Percentiles rank a stretch among this genome's conserved stretches.
phyloP scores from a whole-genome alignment of 2,888 invertebrate species.

The Xylota sylvarum region DNA sequence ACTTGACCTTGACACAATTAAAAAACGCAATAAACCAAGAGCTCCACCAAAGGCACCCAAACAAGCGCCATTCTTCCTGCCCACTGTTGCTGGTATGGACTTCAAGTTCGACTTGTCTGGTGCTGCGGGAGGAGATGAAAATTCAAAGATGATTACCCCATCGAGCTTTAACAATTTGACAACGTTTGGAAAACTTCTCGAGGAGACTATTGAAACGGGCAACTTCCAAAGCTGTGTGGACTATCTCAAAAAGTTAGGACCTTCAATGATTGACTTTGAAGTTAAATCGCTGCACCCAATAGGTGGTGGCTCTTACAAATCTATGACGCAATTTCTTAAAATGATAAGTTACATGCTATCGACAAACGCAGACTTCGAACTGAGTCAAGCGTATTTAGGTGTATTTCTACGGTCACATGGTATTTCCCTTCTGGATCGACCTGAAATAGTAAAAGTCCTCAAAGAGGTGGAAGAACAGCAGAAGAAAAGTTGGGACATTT shows the following conservation, averaged over 20 bases:
- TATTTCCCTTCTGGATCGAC: conserved; percentile 86
- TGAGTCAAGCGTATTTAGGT: conserved; percentile 95
- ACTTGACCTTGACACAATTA: conserved; percentile 93
- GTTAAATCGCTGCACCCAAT: conserved; percentile 92
- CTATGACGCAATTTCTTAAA: conserved; percentile 92
- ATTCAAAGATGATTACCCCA: conserved; percentile 86
- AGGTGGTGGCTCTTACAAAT: conserved; percentile 88
- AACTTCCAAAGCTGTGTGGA: conserved; percentile 87
- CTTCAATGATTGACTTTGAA: conserved; percentile 95
- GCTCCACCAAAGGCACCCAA: conserved; percentile 92
- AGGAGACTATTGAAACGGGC: conserved; percentile 82
- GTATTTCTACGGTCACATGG: conserved; percentile 94
- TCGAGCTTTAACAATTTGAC: conserved; percentile 89
- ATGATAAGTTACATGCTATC: conserved; percentile 90
- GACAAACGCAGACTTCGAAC: conserved; percentile 93
- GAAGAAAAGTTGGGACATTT: conserved; percentile 87
- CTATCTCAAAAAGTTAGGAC: conserved; percentile 87
- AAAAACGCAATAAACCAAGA: conserved; percentile 95
- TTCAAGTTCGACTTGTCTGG: conserved; percentile 91
- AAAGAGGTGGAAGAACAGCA: conserved; percentile 87
- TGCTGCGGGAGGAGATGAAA: conserved; percentile 80
- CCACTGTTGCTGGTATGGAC: conserved; percentile 93
- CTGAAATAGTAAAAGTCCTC: conserved; percentile 86
- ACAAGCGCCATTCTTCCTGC: conserved; percentile 97
- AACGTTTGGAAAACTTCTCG: conserved; percentile 88